Evolutionary conservation across 1,140 invertebrate species (phyloP), one percentile per base, ranked within the genome.

Genomic region (Ctenoplectra terminalis): DNA sequence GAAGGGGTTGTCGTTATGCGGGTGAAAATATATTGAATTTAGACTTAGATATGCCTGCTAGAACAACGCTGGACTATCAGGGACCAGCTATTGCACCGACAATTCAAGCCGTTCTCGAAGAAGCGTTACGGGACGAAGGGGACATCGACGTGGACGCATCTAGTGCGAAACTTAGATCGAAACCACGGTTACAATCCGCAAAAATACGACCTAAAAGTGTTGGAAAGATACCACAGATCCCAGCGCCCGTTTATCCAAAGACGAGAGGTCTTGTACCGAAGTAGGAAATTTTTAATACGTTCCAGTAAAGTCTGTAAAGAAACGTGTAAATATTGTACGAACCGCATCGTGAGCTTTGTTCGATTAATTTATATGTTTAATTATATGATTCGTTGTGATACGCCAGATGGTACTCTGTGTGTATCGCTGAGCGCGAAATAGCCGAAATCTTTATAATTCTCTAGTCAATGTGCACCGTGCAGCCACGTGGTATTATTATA

Each of bases 1-100:
- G 94, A 86, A 91, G 94, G 70, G 93, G 95, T 90, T 90, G 95
- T 93, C 96, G 95, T 61, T 96, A 95, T 73, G 95, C 97, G 92
- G 96, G 96, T 70, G 97, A 98, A 91, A 98, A 98, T 92, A 96
- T 98, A 73, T 93, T 98, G 67, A 95, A 96, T 88, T 94, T 98
- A 60, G 96, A 98, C 87, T 93, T 98, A 75, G 97, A 98, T 86
- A 96, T 97, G 95, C 97, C 97, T 6, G 95, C 95, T 60, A 93
- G 97, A 80, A 98, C 97, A 0, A 98, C 97, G 0, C 93, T 96
- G 86, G 97, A 98, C 89, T 98, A 98, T 90, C 95, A 96, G 70
- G 95, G 95, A 29, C 96, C 96, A 20, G 94, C 94, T 8, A 95
- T 97, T 17, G 96, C 96, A 0, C 96, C 96, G 6, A 95, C 95